phyloP scores from a whole-genome alignment of 2,888 invertebrate genomes.

The Plutella xylostella region DNA sequence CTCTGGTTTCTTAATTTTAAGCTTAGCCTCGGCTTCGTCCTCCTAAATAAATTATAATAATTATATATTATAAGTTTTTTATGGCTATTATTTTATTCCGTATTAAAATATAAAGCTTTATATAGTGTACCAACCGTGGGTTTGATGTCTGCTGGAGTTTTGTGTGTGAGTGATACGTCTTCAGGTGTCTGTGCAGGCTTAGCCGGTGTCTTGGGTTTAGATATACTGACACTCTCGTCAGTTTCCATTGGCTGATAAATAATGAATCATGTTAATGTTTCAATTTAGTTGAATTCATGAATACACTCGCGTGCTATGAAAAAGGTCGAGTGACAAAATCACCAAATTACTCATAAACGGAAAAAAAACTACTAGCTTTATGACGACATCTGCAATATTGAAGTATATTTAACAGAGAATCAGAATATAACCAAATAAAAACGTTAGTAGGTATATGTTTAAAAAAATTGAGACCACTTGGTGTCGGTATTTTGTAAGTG shows the following conservation, averaged over 20 bases:
- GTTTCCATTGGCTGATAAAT: slow-evolving; percentile 54
- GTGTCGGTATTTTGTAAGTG: no score
- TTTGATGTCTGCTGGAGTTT: slow-evolving; percentile 56
- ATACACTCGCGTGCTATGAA: no score
- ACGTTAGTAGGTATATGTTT: no score
- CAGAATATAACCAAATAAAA: no score
- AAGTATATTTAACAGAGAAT: no score
- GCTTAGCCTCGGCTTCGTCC: slow-evolving; percentile 56
- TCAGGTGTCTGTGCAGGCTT: slow-evolving; percentile 56
- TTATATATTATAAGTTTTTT: background rate
- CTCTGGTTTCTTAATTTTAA: slow-evolving; percentile 60
- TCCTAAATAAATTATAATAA: slow-evolving; percentile 30
- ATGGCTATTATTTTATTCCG: background rate
- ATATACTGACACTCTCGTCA: slow-evolving; percentile 55
- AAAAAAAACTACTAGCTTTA: no score
- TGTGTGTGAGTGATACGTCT: slow-evolving; percentile 59
- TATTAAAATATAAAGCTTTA: background rate
- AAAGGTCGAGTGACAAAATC: no score
- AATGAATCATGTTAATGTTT: slow-evolving; percentile 2
- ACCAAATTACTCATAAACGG: no score
- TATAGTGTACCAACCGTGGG: slow-evolving; percentile 51
- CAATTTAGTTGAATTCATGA: background rate
- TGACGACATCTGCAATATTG: no score
- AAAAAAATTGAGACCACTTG: no score
- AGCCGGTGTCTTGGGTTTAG: slow-evolving; percentile 46